Evolutionary conservation across 2,797 vertebrate species (phyloP), one percentile per base, ranked within the genome.

Genomic region (Mormyrops boulengeri): DNA sequence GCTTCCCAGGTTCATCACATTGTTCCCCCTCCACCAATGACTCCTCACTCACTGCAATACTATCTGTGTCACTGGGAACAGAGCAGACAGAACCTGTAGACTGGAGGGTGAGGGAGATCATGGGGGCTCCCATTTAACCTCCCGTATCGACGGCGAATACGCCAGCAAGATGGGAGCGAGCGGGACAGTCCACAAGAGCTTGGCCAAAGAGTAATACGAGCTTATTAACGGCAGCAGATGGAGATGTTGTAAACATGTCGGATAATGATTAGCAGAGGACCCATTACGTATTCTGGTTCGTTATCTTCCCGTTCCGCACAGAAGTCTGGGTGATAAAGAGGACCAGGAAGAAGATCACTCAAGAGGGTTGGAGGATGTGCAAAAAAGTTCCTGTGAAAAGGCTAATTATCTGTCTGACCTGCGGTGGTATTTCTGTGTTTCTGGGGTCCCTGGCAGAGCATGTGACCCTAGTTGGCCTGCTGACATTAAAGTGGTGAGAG

Each of bases 191-290:
- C 69, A 9, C 26, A 55, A 17, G n/a, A 84, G 2, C 88, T 14
- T 26, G 77, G 9, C 12, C 47, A 3, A 17, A 19, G 22, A 55
- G 12, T 55, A 87, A 57, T 87, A 87, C 19, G 34, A 34, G 85
- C 85, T 60, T 87, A 60, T 87, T 87, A 60, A 88, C n/a, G 57
- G 30, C 73, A 41, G 73, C 49, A 89, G 84, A 52, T 26, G 14
- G 22, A 8, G 22, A 8, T 8, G 41, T 12, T 50, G 62, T 73
- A 88, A 88, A 88, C 60, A 34, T 22, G 22, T 11, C n/a, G 34
- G 30, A 57, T 49, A 19, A 44, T 44, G 77, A 57, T 89, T 89
- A 84, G 88, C 52, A 41, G 52, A 84, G 73, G 55, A 22, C 9
- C 73, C 73, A 55, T 55, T 84, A 84, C 12, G 19, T 47, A 50